These are phyloP conservation scores for Taenioides sp. DNA, from an alignment of 2,797 vertebrate species.

Conservation along the genomic window DNA sequence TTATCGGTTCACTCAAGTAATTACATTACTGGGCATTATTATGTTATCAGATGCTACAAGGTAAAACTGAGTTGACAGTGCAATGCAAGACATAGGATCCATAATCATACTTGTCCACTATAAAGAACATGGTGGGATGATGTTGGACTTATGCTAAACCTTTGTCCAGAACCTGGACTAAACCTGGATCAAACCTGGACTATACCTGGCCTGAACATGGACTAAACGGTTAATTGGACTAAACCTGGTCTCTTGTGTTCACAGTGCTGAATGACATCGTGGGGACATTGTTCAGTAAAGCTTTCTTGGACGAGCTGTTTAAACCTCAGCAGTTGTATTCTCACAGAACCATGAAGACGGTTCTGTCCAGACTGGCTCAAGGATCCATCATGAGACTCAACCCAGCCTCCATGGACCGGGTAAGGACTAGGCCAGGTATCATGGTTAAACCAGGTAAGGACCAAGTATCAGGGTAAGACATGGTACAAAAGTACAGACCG, in stretches of 20 bases:
- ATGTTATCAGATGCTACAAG: no score
- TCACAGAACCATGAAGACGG: conserved; percentile 86
- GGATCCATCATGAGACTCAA: conserved; percentile 92
- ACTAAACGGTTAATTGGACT: background rate
- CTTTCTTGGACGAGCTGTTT: conserved; percentile 91
- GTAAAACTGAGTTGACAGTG: no score
- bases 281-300: conserved; percentile 87
- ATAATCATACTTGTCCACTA: no score
- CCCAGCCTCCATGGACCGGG: conserved; percentile 93
- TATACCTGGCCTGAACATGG: background rate
- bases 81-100: no score
- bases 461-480: background rate
- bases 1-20: no score
- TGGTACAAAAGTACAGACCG: no score
- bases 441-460: background rate
- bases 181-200: background rate
- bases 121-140: no score
- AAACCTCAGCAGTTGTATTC: conserved; percentile 92
- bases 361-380: conserved; percentile 89
- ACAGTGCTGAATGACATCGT: conserved; percentile 92
- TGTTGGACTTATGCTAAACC: no score
- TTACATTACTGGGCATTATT: no score
- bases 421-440: conserved; percentile 39
- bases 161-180: background rate
- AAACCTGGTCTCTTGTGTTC: conserved; percentile 4